Evolutionary conservation across 2,888 invertebrate species (phyloP).

Genomic region (Vanessa cardui): DNA sequence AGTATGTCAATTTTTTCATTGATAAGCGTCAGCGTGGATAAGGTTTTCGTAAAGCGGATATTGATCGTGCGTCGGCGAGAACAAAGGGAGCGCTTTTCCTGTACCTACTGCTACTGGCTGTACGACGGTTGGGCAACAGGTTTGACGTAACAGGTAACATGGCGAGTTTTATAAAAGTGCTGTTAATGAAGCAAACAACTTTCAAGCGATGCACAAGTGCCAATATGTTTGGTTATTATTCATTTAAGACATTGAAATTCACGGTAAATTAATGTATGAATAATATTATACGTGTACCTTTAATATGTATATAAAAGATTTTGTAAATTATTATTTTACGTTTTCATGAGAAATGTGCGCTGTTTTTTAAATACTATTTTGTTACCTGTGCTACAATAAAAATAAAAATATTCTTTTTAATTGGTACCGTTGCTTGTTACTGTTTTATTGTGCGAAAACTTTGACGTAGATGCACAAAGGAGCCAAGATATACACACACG

Average conservation of each 20-base stretch:
- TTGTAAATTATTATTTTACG: too few species aligned
- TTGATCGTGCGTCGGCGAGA: constrained; percentile 58
- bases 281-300: too few species aligned
- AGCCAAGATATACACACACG: not conserved
- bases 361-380: too few species aligned
- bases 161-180: constrained; percentile 15
- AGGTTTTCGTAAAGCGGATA: constrained; percentile 52
- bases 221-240: not conserved
- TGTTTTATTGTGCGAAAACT: not conserved
- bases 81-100: constrained; percentile 54
- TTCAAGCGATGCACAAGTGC: not conserved
- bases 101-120: constrained; percentile 12
- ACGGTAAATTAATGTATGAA: too few species aligned
- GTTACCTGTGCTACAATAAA: too few species aligned
- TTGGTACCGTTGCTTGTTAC: constrained; percentile 3
- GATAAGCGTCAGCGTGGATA: constrained; percentile 24
- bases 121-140: constrained; percentile 38
- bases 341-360: too few species aligned
- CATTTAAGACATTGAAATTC: constrained; percentile 8
- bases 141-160: constrained; percentile 39
- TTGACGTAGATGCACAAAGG: not conserved
- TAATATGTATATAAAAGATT: too few species aligned
- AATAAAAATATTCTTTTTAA: not conserved
- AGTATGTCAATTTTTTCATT: constrained; percentile 20
- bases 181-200: constrained; percentile 6